Conservation (phyloP, 2,113 vertebrate species). For the Xiphias gladius region DNA sequence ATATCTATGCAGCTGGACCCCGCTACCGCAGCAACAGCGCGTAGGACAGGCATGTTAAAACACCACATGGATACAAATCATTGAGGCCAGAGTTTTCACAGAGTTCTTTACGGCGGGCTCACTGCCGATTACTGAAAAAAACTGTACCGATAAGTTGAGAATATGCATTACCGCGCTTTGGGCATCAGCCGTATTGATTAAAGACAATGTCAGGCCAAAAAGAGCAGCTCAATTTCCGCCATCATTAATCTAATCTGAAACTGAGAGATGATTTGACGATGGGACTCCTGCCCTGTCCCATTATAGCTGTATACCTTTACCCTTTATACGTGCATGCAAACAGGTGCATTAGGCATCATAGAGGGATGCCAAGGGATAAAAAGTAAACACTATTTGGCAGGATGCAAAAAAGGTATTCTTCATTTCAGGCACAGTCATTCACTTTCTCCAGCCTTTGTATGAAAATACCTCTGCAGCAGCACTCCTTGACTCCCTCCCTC, state of each 20-base stretch:
- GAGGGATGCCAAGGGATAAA: conserved; percentile 41
- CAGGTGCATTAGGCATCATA: conserved; percentile 9
- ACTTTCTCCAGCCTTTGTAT: conserved; percentile 75
- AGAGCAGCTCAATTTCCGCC: conserved; percentile 67
- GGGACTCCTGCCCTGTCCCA: conserved; percentile 7
- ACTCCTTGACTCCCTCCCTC: conserved; percentile 47
- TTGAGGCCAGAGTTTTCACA: conserved; percentile 36
- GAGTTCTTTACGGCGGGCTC: conserved; percentile 63
- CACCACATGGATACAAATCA: conserved; percentile 23
- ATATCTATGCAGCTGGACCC: conserved; percentile 56
- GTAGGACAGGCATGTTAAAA: conserved; percentile 60
- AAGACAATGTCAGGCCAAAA: conserved; percentile 55
- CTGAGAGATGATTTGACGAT: conserved; percentile 63
- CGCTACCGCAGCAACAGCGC: conserved; percentile 56
- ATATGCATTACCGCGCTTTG: conserved; percentile 60
- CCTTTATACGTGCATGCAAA: conserved; percentile 3
- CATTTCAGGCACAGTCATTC: conserved; percentile 66
- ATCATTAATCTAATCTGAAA: conserved; percentile 81
- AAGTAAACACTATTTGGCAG: conserved; percentile 50
- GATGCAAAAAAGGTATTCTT: conserved; percentile 70
- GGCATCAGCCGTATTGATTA: conserved; percentile 51
- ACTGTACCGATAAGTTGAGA: conserved; percentile 55
- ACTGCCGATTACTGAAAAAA: conserved; percentile 57
- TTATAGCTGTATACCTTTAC: conserved; percentile 11
- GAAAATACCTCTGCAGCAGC: conserved; percentile 76